These are phyloP conservation scores for Hipparchia sbordonii DNA, from an alignment of 2,888 invertebrate species.

Conservation along the genomic window DNA sequence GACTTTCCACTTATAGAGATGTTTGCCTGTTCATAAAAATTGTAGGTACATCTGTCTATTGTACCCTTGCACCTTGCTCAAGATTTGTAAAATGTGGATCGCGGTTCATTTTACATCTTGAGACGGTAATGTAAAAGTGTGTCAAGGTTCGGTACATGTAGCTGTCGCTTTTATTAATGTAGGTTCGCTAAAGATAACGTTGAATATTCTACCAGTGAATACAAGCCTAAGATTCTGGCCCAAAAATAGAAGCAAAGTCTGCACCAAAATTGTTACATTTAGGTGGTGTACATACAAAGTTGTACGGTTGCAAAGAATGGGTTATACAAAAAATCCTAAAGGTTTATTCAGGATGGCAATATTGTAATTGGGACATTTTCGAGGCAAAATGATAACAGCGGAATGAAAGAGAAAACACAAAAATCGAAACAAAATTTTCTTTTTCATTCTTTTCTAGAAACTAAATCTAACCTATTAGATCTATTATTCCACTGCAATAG, in stretches of 20 bases:
- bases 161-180: slow-evolving; percentile 29
- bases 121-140: slow-evolving; percentile 30
- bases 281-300: not conserved
- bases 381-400: not conserved
- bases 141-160: slow-evolving; percentile 29
- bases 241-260: slow-evolving; percentile 15
- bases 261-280: not conserved
- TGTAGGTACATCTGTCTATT: not conserved
- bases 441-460: too few relatives aligned
- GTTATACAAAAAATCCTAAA: too few relatives aligned
- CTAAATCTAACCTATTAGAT: too few relatives aligned
- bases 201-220: slow-evolving; percentile 8
- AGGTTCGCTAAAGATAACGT: slow-evolving; percentile 17
- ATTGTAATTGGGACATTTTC: too few relatives aligned
- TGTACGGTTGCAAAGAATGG: not conserved
- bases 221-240: slow-evolving; percentile 11
- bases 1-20: too few relatives aligned
- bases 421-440: too few relatives aligned
- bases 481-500: too few relatives aligned
- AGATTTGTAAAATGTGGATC: slow-evolving; percentile 5
- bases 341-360: too few relatives aligned
- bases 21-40: not conserved
- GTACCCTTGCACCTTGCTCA: slow-evolving; percentile 9
- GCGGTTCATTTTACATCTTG: slow-evolving; percentile 34
- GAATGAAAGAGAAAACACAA: too few relatives aligned